Percentiles rank a stretch among this genome's conserved stretches.
These are phyloP conservation scores for Gibbula magus DNA, from an alignment of 2,888 invertebrate species.

Conservation along the genomic window DNA sequence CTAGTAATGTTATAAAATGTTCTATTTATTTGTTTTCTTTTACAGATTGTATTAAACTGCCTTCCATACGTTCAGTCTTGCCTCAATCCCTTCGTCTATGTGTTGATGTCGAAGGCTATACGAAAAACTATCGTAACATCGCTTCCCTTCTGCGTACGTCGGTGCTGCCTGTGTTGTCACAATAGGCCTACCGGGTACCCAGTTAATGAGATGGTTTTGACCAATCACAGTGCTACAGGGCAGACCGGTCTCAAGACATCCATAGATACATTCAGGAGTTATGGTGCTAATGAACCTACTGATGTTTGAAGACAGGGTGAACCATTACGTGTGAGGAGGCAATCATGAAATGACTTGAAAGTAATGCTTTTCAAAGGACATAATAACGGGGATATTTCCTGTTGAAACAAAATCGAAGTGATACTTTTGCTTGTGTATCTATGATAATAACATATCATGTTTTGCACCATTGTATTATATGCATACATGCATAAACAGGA, in stretches of 20 bases:
- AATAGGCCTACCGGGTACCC: slow-evolving; percentile 31
- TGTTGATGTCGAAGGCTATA: slow-evolving; percentile 64
- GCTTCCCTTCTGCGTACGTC: slow-evolving; percentile 29
- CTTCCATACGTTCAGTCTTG: slow-evolving; percentile 66
- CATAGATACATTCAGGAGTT: slow-evolving; percentile 37
- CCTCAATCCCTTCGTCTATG: slow-evolving; percentile 65
- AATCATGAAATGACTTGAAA: too few relatives aligned
- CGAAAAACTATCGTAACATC: slow-evolving; percentile 38
- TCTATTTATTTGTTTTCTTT: slow-evolving; percentile 22
- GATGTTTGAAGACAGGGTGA: slow-evolving; percentile 18
- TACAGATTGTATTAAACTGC: slow-evolving; percentile 59
- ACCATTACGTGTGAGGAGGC: too few relatives aligned
- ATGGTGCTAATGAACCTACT: slow-evolving; percentile 33
- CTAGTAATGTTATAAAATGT: background rate
- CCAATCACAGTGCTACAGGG: slow-evolving; percentile 37
- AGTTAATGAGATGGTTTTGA: slow-evolving; percentile 40
- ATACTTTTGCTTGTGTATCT: too few relatives aligned
- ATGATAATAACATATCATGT: too few relatives aligned
- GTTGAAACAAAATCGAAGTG: too few relatives aligned
- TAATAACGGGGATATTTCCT: too few relatives aligned
- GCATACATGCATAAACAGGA: too few relatives aligned
- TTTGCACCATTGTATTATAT: too few relatives aligned
- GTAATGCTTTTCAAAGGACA: too few relatives aligned
- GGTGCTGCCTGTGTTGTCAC: slow-evolving; percentile 17
- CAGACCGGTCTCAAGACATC: slow-evolving; percentile 36